Evolutionary conservation across 2,888 invertebrate genomes (phyloP).

Genomic region (Rhyacophila evoluta): DNA sequence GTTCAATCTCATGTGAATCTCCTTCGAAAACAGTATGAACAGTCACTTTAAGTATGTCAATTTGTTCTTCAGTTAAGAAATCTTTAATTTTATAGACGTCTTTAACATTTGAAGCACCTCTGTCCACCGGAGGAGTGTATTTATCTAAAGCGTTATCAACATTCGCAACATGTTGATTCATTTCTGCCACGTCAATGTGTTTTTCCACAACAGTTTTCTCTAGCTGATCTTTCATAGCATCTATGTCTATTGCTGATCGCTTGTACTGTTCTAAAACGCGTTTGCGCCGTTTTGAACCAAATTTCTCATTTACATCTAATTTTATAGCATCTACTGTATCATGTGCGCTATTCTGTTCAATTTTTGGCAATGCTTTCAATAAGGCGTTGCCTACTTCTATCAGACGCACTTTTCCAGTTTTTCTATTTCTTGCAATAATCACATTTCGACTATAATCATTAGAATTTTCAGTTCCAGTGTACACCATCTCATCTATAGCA

Average conservation of each 20-base stretch:
- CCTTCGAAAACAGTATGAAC: conserved; percentile 55
- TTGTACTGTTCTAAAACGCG: conserved; percentile 47
- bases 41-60: conserved; percentile 57
- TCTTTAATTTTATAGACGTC: conserved; percentile 60
- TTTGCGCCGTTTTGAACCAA: conserved; percentile 51
- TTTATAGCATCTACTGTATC: conserved; percentile 27
- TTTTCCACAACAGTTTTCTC: conserved; percentile 46
- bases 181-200: conserved; percentile 37
- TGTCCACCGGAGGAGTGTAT: conserved; percentile 56
- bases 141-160: conserved; percentile 19
- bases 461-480: conserved; percentile 35
- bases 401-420: conserved; percentile 59
- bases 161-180: conserved; percentile 26
- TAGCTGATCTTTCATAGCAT: conserved; percentile 51
- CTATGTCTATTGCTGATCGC: conserved; percentile 46
- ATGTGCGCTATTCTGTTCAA: conserved; percentile 15
- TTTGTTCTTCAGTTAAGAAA: conserved; percentile 58
- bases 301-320: conserved; percentile 42
- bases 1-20: conserved; percentile 46
- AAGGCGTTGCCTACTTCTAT: conserved; percentile 57
- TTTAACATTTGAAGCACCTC: conserved; percentile 57
- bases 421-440: conserved; percentile 56
- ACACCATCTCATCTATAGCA: conserved; percentile 40
- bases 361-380: conserved; percentile 41
- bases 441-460: conserved; percentile 40